These are phyloP conservation scores for Glaucidium brasilianum DNA, from an alignment of 2,113 vertebrate genomes.

Conservation along the genomic window DNA sequence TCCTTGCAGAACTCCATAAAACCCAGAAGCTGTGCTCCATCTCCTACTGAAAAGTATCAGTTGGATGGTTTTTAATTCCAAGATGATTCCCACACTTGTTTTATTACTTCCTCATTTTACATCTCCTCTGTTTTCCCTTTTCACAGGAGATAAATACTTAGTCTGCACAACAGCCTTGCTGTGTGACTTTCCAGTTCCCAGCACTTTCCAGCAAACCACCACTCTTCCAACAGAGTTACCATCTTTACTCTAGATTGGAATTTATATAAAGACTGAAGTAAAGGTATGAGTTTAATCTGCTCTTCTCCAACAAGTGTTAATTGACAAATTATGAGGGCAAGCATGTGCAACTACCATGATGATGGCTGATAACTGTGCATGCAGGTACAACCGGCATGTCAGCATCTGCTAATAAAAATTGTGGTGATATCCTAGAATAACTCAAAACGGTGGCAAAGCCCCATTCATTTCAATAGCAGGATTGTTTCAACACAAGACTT, in stretches of 20 bases:
- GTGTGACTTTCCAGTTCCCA: neutral
- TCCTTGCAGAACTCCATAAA: neutral
- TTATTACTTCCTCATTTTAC: neutral
- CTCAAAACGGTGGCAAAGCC: neutral
- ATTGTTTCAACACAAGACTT: conserved; percentile 14
- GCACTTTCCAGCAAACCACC: neutral
- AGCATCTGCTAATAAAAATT: conserved; percentile 26
- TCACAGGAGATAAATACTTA: neutral
- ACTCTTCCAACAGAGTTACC: neutral
- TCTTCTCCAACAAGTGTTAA: conserved; percentile 30
- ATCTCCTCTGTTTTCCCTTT: neutral
- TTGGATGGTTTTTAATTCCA: neutral
- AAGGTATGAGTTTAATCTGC: neutral
- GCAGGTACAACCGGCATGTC: neutral
- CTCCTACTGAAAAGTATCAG: neutral
- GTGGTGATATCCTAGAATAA: neutral
- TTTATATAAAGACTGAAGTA: neutral
- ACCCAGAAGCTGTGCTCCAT: neutral
- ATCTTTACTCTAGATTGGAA: neutral
- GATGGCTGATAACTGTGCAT: neutral
- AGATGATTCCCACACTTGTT: neutral
- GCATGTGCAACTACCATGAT: neutral
- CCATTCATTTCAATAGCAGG: neutral
- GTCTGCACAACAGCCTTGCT: neutral
- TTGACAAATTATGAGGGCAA: conserved; percentile 18